Evolutionary conservation across 2,797 vertebrate species (phyloP).

Genomic region (Hydrocynus forskahlii): DNA sequence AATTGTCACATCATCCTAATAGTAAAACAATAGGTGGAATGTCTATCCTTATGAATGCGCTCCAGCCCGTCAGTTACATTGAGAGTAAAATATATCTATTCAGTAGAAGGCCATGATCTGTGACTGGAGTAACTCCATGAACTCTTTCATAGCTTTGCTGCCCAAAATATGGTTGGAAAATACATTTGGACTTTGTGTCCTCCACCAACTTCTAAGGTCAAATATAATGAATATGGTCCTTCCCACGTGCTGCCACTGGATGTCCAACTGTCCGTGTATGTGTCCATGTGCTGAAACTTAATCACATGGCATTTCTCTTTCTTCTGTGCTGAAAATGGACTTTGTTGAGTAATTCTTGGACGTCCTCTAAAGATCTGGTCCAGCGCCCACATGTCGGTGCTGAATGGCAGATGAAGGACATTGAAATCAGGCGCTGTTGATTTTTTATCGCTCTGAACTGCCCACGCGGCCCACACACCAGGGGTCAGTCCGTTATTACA

Average conservation of each 20-base stretch:
- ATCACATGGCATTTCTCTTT: constrained; percentile 20
- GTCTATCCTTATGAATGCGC: too few relatives aligned
- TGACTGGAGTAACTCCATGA: too few relatives aligned
- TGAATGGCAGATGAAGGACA: constrained; percentile 25
- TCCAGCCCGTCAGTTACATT: too few relatives aligned
- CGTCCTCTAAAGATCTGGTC: constrained; percentile 33
- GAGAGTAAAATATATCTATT: too few relatives aligned
- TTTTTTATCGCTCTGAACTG: not conserved
- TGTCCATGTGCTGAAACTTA: constrained; percentile 38
- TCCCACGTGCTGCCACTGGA: not conserved
- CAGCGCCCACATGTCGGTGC: constrained; percentile 17
- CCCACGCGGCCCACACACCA: constrained; percentile 1
- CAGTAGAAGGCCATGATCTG: too few relatives aligned
- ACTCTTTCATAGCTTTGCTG: too few relatives aligned
- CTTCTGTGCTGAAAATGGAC: constrained; percentile 23
- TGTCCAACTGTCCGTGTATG: constrained; percentile 1
- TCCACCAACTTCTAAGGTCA: constrained; percentile 1
- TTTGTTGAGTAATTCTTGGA: constrained; percentile 32
- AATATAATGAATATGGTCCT: too few relatives aligned
- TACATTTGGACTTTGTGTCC: too few relatives aligned
- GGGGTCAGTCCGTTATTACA: not conserved
- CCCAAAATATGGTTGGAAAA: too few relatives aligned
- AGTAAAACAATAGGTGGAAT: too few relatives aligned
- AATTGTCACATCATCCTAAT: too few relatives aligned
- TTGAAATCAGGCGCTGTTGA: not conserved